Percentiles rank a stretch among this genome's conserved stretches.
These are phyloP conservation scores for Mycalesis mineus DNA, from an alignment of 2,888 invertebrate genomes.

Conservation along the genomic window DNA sequence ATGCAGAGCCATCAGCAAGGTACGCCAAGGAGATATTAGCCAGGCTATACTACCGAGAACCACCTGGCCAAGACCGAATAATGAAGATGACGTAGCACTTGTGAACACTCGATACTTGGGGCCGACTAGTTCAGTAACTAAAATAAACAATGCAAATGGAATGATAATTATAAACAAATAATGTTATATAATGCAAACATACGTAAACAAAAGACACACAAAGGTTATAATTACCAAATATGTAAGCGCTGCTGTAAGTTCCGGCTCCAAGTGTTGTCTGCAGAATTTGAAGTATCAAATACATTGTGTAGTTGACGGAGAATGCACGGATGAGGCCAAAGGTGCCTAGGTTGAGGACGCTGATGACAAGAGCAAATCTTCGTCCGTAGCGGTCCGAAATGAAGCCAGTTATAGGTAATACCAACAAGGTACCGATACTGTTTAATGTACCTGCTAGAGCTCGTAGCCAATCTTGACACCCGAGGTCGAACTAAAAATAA, in stretches of 20 bases:
- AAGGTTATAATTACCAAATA: constrained; percentile 36
- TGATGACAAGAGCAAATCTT: constrained; percentile 65
- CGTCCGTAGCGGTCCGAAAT: constrained; percentile 82
- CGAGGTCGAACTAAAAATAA: constrained; percentile 78
- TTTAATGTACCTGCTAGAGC: constrained; percentile 84
- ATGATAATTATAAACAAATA: background rate
- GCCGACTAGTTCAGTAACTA: constrained; percentile 83
- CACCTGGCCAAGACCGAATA: constrained; percentile 85
- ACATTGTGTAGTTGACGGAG: constrained; percentile 66
- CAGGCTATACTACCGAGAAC: constrained; percentile 82
- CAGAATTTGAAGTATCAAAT: constrained; percentile 57
- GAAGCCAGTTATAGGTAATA: constrained; percentile 82
- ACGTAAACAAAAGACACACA: background rate
- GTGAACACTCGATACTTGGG: constrained; percentile 83
- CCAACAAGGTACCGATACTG: constrained; percentile 83
- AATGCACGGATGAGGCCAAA: constrained; percentile 70
- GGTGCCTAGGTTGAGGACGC: constrained; percentile 45
- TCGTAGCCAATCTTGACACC: constrained; percentile 83
- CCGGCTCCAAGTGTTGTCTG: constrained; percentile 62
- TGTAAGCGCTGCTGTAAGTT: constrained; percentile 57
- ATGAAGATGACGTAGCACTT: constrained; percentile 82
- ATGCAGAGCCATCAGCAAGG: constrained; percentile 78
- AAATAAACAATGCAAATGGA: background rate
- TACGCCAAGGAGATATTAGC: constrained; percentile 82
- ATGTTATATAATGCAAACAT: background rate